Percentiles rank a stretch among this genome's conserved stretches.
Conservation (phyloP, 2,888 invertebrate species). For the Tenodera sinensis region DNA sequence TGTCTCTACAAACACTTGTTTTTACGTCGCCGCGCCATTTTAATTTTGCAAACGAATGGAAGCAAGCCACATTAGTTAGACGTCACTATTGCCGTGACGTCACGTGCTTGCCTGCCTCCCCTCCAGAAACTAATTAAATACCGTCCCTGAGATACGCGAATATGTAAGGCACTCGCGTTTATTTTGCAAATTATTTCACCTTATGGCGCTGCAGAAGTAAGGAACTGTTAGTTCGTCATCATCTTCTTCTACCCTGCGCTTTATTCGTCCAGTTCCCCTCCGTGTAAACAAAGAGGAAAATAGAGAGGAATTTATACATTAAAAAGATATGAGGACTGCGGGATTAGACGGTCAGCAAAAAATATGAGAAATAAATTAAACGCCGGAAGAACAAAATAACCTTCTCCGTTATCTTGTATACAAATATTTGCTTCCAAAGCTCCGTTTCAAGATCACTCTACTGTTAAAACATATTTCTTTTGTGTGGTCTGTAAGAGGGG, state of each 20-base stretch:
- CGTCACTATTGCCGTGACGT: constrained; percentile 1
- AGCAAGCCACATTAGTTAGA: constrained; percentile 6
- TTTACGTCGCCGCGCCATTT: not conserved
- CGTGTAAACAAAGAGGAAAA: not conserved
- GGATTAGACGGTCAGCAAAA: not conserved
- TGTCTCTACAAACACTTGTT: not conserved
- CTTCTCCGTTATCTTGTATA: not conserved
- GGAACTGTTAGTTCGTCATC: not conserved
- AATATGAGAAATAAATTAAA: not conserved
- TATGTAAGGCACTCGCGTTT: not conserved
- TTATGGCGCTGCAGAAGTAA: not conserved
- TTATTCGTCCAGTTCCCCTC: not conserved
- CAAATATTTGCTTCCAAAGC: not conserved
- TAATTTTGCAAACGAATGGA: constrained; percentile 13
- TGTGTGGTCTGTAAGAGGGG: not conserved
- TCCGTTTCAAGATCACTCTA: not conserved
- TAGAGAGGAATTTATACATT: not conserved
- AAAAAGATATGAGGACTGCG: not conserved
- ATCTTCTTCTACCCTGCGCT: not conserved
- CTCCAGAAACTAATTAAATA: constrained; percentile 3
- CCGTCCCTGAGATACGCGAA: not conserved
- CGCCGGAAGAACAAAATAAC: not conserved
- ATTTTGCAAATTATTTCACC: constrained; percentile 1
- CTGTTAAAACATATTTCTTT: not conserved
- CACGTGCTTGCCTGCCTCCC: not conserved